Percentiles rank a stretch among this genome's conserved stretches.
These are phyloP conservation scores for Gadopsis bispinosus DNA, from an alignment of 2,797 vertebrate genomes.

Conservation along the genomic window DNA sequence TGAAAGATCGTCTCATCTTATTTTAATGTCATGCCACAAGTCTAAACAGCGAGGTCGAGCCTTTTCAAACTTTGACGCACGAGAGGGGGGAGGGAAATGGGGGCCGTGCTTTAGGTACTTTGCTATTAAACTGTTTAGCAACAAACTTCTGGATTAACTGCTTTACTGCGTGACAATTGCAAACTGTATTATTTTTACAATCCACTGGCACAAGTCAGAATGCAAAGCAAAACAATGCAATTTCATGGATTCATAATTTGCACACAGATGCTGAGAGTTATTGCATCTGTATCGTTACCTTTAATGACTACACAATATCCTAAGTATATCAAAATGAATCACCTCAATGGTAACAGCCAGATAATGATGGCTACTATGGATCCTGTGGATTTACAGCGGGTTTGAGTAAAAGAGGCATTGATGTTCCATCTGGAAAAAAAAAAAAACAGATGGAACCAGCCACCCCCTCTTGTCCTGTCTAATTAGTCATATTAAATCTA, in stretches of 20 bases:
- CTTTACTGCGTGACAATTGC: not conserved
- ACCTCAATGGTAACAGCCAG: conserved; percentile 46
- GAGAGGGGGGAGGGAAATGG: conserved; percentile 73
- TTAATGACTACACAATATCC: conserved; percentile 58
- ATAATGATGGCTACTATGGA: conserved; percentile 68
- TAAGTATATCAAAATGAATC: conserved; percentile 52
- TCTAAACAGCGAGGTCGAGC: conserved; percentile 90
- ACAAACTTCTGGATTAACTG: conserved; percentile 1
- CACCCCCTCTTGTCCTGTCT: conserved; percentile 57
- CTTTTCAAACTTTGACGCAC: conserved; percentile 90
- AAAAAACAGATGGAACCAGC: conserved; percentile 37
- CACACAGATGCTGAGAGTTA: conserved; percentile 33
- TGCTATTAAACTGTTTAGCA: not conserved
- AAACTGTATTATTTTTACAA: conserved; percentile 9
- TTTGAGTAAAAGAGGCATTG: conserved; percentile 58
- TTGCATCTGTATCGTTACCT: conserved; percentile 38
- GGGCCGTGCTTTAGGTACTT: conserved; percentile 56
- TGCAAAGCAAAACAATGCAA: conserved; percentile 22
- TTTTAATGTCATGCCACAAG: conserved; percentile 92
- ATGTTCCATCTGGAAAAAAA: conserved; percentile 57
- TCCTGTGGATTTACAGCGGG: conserved; percentile 42
- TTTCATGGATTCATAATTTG: conserved; percentile 14
- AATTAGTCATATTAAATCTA: conserved; percentile 73
- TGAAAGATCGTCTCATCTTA: conserved; percentile 90
- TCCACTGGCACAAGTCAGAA: conserved; percentile 18